Base-by-base conservation (phyloP, 2,797 vertebrate species). In the Scyliorhinus canicula region DNA sequence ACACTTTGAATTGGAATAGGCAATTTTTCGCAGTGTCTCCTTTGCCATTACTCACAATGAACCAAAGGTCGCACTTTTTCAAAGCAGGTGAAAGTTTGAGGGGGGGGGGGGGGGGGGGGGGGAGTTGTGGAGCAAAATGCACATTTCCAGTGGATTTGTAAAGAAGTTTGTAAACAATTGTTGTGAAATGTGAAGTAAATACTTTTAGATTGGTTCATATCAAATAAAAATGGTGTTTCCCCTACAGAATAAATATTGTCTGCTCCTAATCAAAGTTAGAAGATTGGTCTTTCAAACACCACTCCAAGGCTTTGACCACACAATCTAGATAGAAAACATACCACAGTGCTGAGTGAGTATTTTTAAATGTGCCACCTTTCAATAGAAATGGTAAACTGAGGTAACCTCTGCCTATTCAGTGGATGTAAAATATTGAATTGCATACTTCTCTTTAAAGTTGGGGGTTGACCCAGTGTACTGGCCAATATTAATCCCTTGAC, bases 21-120 rank as follows among this genome's bases (percentile, higher is more conserved):
- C 93, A 96, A 96, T 97, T 97, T 98, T 97, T 97, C 97, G 97
- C 24, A 96, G 96, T 96, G 97, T 50, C 44, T 26, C 21, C 44
- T 24, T 50, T 50, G 0, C 7, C 44, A 50, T 84, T 84, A 19
- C 40, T 84, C 82, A 2, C 3, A n/a, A 40, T 47, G 26, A 74
- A 74, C 28, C 40, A 24, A 47, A 82, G 40, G 7, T 24, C 21
- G 16, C 6, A 19, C 19, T 82, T 82, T 82, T 47, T 40, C 77
- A 82, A 82, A 82, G 77, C 4, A 35, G 71, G 71, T n/a, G 71
- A n/a, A 19, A 65, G 63, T 19, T 65, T 65, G 63, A 19, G 40
- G 77, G 82, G 16, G 50, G 50, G 8, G 47, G 11, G 12, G 47
- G 6, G 24, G 31, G 26, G n/a, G n/a, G n/a, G n/a, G n/a, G n/a